A percentile compares a stretch with the other conserved stretches of the same genome.
Conservation (phyloP, 2,113 vertebrate species). For the Capra hircus region DNA sequence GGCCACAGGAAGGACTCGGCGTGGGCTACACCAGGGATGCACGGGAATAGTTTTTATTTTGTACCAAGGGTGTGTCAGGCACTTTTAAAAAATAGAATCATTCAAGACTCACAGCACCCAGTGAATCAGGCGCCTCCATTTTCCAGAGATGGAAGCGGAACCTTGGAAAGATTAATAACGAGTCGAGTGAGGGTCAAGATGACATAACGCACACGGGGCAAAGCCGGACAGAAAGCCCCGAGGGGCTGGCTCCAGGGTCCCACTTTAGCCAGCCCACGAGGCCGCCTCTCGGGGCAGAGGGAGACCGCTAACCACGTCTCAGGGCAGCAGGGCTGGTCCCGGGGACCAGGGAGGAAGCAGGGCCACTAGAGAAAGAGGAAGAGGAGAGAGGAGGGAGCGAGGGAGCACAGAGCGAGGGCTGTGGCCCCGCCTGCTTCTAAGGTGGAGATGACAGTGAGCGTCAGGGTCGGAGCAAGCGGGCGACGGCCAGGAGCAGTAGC, state of each 20-base stretch:
- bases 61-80: not conserved
- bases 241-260: rapidly evolving
- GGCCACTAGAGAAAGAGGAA: not conserved
- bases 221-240: not conserved
- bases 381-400: not conserved
- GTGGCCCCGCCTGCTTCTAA: not conserved
- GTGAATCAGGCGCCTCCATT: not conserved
- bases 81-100: not conserved
- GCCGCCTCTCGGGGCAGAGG: not conserved
- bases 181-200: not conserved
- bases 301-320: not conserved
- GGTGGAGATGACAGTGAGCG: not conserved
- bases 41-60: too few species aligned
- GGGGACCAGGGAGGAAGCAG: rapidly evolving
- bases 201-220: not conserved
- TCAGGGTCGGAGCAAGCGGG: not conserved
- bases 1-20: rapidly evolving
- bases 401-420: too few species aligned
- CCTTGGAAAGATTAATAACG: not conserved
- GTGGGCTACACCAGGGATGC: not conserved
- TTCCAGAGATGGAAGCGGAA: not conserved
- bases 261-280: not conserved
- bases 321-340: not conserved
- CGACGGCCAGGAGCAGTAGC: not conserved
- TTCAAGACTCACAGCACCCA: not conserved